phyloP scores from a whole-genome alignment of 1,140 invertebrate genomes.

The Daktulosphaira vitifoliae region DNA sequence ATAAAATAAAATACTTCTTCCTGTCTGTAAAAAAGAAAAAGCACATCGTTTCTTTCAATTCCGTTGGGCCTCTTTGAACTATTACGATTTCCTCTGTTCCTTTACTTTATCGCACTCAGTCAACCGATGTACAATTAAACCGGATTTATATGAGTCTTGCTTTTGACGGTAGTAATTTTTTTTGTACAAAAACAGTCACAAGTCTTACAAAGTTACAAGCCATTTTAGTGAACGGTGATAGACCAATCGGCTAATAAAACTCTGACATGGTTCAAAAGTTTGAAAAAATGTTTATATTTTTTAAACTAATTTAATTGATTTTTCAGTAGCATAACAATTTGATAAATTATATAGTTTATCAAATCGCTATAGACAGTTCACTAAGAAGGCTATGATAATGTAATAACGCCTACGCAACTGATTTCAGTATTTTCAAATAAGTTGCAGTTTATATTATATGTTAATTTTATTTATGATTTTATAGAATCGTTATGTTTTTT shows the following conservation, averaged over 20 bases:
- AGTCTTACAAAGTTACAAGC: too few relatives aligned
- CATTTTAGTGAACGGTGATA: too few relatives aligned
- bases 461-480: too few relatives aligned
- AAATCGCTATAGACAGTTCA: too few relatives aligned
- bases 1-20: slow-evolving; percentile 4
- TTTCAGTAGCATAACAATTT: too few relatives aligned
- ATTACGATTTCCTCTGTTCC: slow-evolving; percentile 13
- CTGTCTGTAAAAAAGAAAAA: slow-evolving; percentile 23
- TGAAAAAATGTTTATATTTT: not conserved
- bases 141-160: slow-evolving; percentile 24
- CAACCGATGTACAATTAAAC: slow-evolving; percentile 32
- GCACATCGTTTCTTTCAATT: slow-evolving; percentile 23
- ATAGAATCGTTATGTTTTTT: too few relatives aligned
- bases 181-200: too few relatives aligned
- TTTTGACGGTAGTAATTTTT: slow-evolving; percentile 15
- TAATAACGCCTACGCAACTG: too few relatives aligned
- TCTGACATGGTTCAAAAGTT: not conserved
- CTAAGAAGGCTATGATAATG: too few relatives aligned
- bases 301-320: not conserved
- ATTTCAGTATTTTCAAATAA: too few relatives aligned
- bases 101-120: not conserved
- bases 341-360: too few relatives aligned
- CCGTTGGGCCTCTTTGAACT: slow-evolving; percentile 27
- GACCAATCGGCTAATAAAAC: not conserved
- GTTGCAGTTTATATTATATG: too few relatives aligned